These are phyloP conservation scores for Lasioglossum leucozonium DNA, from an alignment of 2,888 invertebrate species.

Conservation along the genomic window DNA sequence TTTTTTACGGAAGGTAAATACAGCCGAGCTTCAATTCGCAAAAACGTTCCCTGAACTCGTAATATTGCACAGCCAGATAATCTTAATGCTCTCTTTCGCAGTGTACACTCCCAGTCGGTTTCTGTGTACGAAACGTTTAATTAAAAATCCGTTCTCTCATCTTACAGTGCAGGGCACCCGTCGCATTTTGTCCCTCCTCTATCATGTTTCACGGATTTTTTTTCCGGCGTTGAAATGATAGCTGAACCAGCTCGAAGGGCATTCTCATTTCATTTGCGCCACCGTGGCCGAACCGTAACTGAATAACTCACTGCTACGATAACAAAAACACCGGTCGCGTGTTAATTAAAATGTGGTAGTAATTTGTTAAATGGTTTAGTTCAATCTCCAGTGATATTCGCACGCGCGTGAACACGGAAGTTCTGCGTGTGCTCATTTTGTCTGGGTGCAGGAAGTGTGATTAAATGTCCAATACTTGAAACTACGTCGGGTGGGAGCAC, in stretches of 20 bases:
- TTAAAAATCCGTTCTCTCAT: background rate
- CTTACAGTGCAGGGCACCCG: no score
- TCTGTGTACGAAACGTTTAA: background rate
- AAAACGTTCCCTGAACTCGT: background rate
- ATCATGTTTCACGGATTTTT: background rate
- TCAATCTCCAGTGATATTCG: background rate
- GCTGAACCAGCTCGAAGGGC: background rate
- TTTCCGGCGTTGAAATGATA: background rate
- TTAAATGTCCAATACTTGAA: slow-evolving; percentile 3
- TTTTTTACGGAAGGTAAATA: background rate
- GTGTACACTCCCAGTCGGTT: background rate
- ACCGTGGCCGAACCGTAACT: background rate
- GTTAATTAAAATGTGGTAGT: slow-evolving; percentile 31
- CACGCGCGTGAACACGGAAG: background rate
- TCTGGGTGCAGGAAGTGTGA: background rate
- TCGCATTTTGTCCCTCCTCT: background rate
- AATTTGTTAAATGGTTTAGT: slow-evolving; percentile 24
- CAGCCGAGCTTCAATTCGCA: background rate
- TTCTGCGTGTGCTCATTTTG: background rate
- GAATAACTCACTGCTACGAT: background rate
- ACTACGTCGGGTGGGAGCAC: background rate
- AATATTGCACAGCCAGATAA: background rate
- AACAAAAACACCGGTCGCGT: background rate
- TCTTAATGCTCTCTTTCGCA: no score
- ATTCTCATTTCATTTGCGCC: background rate